Evolutionary conservation across 2,113 vertebrate genomes (phyloP).

Genomic region (Corvus moneduloides): DNA sequence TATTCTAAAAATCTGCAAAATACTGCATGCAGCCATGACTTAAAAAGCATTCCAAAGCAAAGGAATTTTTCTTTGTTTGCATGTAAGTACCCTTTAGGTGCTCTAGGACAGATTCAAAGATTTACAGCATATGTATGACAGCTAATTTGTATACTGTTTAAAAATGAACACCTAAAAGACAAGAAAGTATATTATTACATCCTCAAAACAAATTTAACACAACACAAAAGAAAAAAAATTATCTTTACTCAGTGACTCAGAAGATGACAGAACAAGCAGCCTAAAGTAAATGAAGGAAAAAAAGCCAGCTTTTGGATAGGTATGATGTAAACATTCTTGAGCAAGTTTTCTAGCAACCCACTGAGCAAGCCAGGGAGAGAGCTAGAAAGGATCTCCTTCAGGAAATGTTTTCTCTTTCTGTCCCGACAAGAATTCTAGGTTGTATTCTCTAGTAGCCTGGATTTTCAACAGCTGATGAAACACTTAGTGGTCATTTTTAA

Average conservation of each 20-base stretch:
- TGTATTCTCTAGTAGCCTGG: background rate
- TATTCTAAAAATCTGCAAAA: background rate
- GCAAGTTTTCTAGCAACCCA: background rate
- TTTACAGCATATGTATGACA: background rate
- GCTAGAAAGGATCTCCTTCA: background rate
- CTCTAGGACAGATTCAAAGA: background rate
- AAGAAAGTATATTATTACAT: background rate
- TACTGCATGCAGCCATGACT: background rate
- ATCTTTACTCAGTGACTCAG: background rate
- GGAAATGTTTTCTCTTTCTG: background rate
- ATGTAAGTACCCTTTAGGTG: background rate
- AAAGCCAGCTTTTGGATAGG: background rate
- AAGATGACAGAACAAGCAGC: background rate
- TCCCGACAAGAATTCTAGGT: background rate
- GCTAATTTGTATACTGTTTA: constrained; percentile 3
- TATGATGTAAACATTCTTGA: background rate
- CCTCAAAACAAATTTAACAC: background rate
- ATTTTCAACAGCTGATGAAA: constrained; percentile 39
- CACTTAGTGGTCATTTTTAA: constrained; percentile 7
- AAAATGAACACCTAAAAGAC: background rate
- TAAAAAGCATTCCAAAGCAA: background rate
- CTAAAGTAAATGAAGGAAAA: background rate
- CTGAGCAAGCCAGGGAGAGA: background rate
- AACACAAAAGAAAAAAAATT: background rate
- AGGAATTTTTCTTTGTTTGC: background rate